Conservation (phyloP, 2,797 vertebrate genomes). For the Neostethus bicornis region DNA sequence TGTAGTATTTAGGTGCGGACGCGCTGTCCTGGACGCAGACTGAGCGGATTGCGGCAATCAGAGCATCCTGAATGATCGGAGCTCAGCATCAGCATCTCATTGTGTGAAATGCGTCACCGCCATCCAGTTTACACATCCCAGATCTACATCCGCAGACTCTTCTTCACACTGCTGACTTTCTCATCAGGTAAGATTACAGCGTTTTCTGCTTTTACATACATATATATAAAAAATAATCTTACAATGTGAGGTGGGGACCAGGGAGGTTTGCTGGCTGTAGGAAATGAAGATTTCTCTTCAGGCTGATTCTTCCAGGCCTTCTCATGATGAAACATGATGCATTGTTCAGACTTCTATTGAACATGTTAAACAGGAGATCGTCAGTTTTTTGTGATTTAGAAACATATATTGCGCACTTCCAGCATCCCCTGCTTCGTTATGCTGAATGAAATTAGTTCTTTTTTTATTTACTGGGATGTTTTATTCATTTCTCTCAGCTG, state of each 20-base stretch:
- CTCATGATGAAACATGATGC: conserved; percentile 36
- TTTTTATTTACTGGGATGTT: conserved; percentile 33
- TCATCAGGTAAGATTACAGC: conserved; percentile 53
- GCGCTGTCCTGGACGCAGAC: conserved; percentile 22
- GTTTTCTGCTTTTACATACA: neutral
- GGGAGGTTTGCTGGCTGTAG: conserved; percentile 16
- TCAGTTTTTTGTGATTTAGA: neutral
- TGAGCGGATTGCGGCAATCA: conserved; percentile 55
- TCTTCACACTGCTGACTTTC: conserved; percentile 36
- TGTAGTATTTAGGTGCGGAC: neutral
- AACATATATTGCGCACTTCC: conserved; percentile 5
- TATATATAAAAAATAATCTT: neutral
- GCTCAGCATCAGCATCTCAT: conserved; percentile 61
- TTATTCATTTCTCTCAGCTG: conserved; percentile 3
- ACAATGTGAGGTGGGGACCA: neutral
- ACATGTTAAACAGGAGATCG: neutral
- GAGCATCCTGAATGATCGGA: conserved; percentile 52
- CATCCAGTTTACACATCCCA: conserved; percentile 58
- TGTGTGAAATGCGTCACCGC: conserved; percentile 78
- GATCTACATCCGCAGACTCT: conserved; percentile 50
- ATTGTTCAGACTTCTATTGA: conserved; percentile 23
- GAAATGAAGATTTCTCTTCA: conserved; percentile 10
- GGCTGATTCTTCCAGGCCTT: conserved; percentile 41
- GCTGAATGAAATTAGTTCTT: conserved; percentile 6
- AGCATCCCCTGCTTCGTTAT: neutral